Percentiles rank a stretch among this genome's conserved stretches.
Conservation (phyloP, 2,888 invertebrate species). For the Dryomyza anilis region DNA sequence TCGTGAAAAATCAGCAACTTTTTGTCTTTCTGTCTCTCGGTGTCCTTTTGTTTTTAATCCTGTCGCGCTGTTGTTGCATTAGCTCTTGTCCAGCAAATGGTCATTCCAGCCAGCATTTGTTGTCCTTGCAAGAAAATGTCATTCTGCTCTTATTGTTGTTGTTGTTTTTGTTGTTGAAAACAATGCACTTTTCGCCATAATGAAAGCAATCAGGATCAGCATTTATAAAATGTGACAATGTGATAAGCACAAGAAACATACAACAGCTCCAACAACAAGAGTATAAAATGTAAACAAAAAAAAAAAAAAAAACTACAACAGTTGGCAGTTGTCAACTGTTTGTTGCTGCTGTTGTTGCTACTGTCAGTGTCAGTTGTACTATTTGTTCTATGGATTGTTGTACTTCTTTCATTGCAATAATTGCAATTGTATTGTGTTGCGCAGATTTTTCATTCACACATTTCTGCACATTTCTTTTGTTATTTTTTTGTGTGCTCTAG, state of each 20-base stretch:
- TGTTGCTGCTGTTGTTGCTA: conserved; percentile 3
- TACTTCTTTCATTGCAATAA: background rate
- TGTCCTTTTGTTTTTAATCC: too few relatives aligned
- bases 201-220: conserved; percentile 18
- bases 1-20: too few relatives aligned
- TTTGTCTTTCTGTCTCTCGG: too few relatives aligned
- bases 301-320: background rate
- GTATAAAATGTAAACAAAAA: background rate
- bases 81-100: too few relatives aligned
- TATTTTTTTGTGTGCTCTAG: background rate
- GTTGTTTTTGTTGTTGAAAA: conserved; percentile 7
- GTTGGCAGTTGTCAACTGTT: conserved; percentile 4
- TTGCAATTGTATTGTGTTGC: background rate
- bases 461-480: background rate
- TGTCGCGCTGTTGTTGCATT: too few relatives aligned
- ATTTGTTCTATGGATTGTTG: background rate
- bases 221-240: conserved; percentile 21
- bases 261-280: too few relatives aligned
- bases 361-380: background rate
- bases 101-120: too few relatives aligned
- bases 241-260: conserved; percentile 13
- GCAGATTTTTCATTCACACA: background rate
- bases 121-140: background rate
- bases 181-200: conserved; percentile 19
- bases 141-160: background rate